Base-by-base conservation (phyloP, 2,113 vertebrate species). In the Pimephales promelas region DNA sequence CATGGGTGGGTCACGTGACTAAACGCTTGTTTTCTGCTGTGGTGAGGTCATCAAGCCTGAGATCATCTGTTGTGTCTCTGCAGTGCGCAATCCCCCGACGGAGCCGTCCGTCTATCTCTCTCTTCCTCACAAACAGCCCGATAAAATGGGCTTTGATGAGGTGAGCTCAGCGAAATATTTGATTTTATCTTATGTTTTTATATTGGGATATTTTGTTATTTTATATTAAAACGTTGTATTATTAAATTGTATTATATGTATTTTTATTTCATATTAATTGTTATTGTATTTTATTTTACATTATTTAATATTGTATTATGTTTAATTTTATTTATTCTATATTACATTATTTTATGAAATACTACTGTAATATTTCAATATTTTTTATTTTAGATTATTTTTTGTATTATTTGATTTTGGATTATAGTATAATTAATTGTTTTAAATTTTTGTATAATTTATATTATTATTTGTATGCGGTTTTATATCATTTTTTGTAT, bases 131-230 rank as follows among this genome's bases (percentile, higher is more conserved):
- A 95, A 95, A 87, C 89, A 85, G 0, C 89, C 93, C 0, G 94
- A 96, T 90, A 97, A 96, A 92, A 95, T 97, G 93, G 95, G 95
- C 80, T 96, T 97, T 24, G 96, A 97, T 20, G 97, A 97, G 95
- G 97, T 97, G 78, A 84, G 89, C n/a, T n/a, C n/a, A n/a, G n/a
- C n/a, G n/a, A n/a, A n/a, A 6, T 56, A 43, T 54, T 54, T 18
- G 36, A 22, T 10, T 34, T 10, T 18, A 66, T 66, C 14, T 5
- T 62, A 18, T 18, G 16, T 64, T 16, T 7, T 64, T 31, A 31
- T 64, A 31, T 1, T 64, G 11, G 14, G n/a, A 56, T 62, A 24
- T 61, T 26, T 59, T 59, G 6, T 28, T 62, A 62, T 62, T 31
- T 59, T 24, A 56, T 56, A 56, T 54, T 20, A 6, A 20, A 52